Evolutionary conservation across 2,888 invertebrate genomes (phyloP).

Genomic region (Mylabris sibirica): DNA sequence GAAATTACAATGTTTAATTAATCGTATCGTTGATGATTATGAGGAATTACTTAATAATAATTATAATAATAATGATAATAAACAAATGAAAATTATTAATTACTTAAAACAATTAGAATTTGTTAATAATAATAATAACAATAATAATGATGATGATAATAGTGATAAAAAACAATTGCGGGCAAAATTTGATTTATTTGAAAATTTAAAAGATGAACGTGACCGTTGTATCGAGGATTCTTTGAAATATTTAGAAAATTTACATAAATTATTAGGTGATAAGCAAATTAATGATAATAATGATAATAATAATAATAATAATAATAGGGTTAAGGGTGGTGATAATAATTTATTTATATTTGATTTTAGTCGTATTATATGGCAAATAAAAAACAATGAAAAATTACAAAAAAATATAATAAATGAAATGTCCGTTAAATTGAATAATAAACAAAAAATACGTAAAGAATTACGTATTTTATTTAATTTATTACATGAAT

Average conservation of each 20-base stretch:
- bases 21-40: slow-evolving; percentile 52
- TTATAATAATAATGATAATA: slow-evolving; percentile 45
- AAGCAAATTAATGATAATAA: slow-evolving; percentile 40
- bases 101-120: slow-evolving; percentile 63
- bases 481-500: slow-evolving; percentile 53
- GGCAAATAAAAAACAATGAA: slow-evolving; percentile 57
- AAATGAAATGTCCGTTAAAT: slow-evolving; percentile 54
- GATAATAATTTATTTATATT: slow-evolving; percentile 55
- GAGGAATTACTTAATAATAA: slow-evolving; percentile 21
- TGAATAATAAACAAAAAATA: slow-evolving; percentile 46
- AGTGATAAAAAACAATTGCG: too few relatives aligned
- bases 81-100: slow-evolving; percentile 65
- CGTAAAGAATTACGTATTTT: slow-evolving; percentile 60
- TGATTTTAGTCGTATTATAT: slow-evolving; percentile 56
- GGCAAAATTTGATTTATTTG: slow-evolving; percentile 65
- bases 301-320: slow-evolving; percentile 57
- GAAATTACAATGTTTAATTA: slow-evolving; percentile 53
- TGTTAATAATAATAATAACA: slow-evolving; percentile 46
- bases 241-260: slow-evolving; percentile 51
- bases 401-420: slow-evolving; percentile 57
- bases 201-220: slow-evolving; percentile 62
- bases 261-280: slow-evolving; percentile 62
- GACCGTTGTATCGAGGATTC: slow-evolving; percentile 57
- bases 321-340: slow-evolving; percentile 53
- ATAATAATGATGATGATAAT: too few relatives aligned